Base-by-base conservation (phyloP, 2,888 invertebrate genomes). In the Ophion slaviceki region DNA sequence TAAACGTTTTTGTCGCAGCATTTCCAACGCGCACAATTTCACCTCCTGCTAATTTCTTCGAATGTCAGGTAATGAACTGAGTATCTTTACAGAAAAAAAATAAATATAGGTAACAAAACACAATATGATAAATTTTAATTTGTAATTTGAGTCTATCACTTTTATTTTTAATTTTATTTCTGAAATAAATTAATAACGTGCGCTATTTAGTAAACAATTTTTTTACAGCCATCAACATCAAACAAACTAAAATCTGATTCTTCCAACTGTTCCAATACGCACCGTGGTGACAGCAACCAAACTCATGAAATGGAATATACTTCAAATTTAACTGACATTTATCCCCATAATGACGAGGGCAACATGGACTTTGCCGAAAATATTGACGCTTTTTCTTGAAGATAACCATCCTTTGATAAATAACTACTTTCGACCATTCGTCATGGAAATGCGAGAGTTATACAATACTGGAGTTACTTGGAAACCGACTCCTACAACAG, bases 311-410 rank as follows among this genome's bases (percentile, higher is more conserved):
- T 57, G 53, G 53, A 57, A 57, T 57, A 10, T 57, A 57, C 6
- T 57, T 17, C 17, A 57, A 57, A 57, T 57, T 57, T 3, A 57
- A 57, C 53, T 8, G 11, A 10, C 53, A 57, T 57, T 57, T 57
- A 57, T 57, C 17, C 17, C 53, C 53, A 57, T 57, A 57, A 57
- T 57, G 53, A 57, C 53, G 53, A 11, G 53, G 17, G 53, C 10
- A 57, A 57, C 53, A 57, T 57, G 53, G 53, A 17, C 53, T 57
- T 57, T 8, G 53, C 53, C 53, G 53, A 57, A 57, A 57, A 57
- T 57, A 17, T 57, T 57, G 17, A 57, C 17, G 53, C 36, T 82
- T 40, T 77, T 36, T 61, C 76, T 82, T 20, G 82, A 82, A 11
- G 61, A 68, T 6, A 36, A 47, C 4, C 77, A 82, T 62, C 82